Evolutionary conservation across 2,113 vertebrate genomes (phyloP).

Genomic region (Cynopterus brachyotis): DNA sequence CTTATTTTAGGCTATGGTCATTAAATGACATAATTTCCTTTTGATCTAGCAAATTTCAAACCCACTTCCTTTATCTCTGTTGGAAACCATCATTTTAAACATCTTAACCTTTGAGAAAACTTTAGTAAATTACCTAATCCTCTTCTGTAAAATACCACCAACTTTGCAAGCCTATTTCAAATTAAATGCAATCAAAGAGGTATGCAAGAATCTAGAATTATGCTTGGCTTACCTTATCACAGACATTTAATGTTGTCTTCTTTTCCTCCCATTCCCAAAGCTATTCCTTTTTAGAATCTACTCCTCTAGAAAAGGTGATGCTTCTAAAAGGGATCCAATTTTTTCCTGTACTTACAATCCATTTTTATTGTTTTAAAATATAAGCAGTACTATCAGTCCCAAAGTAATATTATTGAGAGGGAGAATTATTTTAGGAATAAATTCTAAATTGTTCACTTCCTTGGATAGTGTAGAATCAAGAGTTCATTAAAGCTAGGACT

Average conservation of each 20-base stretch:
- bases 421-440: constrained; percentile 13
- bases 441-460: not conserved
- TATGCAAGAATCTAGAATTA: not conserved
- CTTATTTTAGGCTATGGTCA: not conserved
- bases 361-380: constrained; percentile 43
- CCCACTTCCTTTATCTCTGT: not conserved
- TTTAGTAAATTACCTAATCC: not conserved
- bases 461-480: not conserved
- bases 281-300: not conserved
- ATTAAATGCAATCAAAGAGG: not conserved
- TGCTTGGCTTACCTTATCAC: not conserved
- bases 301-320: not conserved
- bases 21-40: not conserved
- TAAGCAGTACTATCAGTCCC: not conserved
- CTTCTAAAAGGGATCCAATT: not conserved
- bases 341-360: not conserved
- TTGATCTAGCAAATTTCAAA: not conserved
- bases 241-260: not conserved
- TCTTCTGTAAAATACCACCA: not conserved
- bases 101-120: not conserved
- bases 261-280: not conserved
- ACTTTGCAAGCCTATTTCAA: not conserved
- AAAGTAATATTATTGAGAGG: not conserved
- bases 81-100: constrained; percentile 14
- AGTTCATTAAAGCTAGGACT: not conserved